phyloP scores from a whole-genome alignment of 2,888 invertebrate genomes.

The Notodonta dromedarius region DNA sequence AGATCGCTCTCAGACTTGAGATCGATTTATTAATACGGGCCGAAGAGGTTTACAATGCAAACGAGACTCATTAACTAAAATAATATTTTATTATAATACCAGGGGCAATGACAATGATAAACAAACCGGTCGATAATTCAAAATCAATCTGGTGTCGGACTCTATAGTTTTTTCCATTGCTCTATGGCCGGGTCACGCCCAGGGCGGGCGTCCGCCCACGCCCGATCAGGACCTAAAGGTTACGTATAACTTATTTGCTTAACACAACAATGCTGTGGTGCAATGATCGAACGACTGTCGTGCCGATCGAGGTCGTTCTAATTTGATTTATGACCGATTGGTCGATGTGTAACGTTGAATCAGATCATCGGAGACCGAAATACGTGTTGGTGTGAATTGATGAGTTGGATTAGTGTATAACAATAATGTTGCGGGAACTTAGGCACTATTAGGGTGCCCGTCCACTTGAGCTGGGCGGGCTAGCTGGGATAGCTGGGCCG shows the following conservation, averaged over 20 bases:
- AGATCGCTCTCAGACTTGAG: no score
- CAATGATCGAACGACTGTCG: constrained; percentile 56
- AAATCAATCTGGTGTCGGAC: not conserved
- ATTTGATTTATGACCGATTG: constrained; percentile 49
- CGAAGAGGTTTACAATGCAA: no score
- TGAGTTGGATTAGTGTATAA: not conserved
- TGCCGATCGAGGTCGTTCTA: constrained; percentile 50
- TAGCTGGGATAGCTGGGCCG: no score
- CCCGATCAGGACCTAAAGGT: constrained; percentile 51
- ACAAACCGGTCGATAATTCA: no score
- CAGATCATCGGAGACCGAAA: constrained; percentile 6
- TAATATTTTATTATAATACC: no score
- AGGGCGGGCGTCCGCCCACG: constrained; percentile 57
- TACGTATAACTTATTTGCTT: constrained; percentile 45
- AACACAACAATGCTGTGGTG: constrained; percentile 45
- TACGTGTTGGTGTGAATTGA: constrained; percentile 5
- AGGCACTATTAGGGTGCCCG: not conserved
- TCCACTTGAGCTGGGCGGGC: no score
- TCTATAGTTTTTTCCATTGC: constrained; percentile 15
- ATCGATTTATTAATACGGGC: no score
- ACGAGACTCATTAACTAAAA: no score
- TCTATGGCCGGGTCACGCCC: constrained; percentile 59
- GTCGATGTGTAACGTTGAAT: constrained; percentile 30
- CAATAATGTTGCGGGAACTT: not conserved
- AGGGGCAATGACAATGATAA: no score